Conservation (phyloP, 2,888 invertebrate species). For the Lymantria dispar region DNA sequence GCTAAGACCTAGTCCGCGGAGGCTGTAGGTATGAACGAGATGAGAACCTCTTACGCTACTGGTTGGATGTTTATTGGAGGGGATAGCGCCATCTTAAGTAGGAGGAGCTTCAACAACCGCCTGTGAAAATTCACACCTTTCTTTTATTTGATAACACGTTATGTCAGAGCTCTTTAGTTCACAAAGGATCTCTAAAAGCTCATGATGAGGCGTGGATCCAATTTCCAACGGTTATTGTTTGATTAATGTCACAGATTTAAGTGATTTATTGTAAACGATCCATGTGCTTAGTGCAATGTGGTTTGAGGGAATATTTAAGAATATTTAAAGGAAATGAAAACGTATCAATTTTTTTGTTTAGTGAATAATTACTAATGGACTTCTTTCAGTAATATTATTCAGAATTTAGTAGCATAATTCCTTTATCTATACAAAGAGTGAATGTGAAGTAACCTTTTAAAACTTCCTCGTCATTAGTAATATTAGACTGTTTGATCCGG, state of each 20-base stretch:
- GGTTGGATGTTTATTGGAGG: constrained; percentile 59
- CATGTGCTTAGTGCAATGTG: constrained; percentile 30
- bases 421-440: no score
- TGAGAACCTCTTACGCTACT: constrained; percentile 65
- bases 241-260: constrained; percentile 71
- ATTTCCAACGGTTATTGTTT: constrained; percentile 72
- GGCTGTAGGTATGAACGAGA: constrained; percentile 70
- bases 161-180: constrained; percentile 76
- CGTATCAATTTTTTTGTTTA: background rate
- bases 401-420: no score
- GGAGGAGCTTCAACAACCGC: constrained; percentile 67
- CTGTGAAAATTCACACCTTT: constrained; percentile 82
- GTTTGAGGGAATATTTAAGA: constrained; percentile 17
- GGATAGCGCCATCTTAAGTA: constrained; percentile 77
- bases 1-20: constrained; percentile 46
- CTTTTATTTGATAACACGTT: constrained; percentile 81
- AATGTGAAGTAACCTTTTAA: no score
- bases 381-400: background rate
- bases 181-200: constrained; percentile 80
- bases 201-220: constrained; percentile 72
- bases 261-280: constrained; percentile 62
- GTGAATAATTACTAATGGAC: background rate
- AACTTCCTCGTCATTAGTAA: no score
- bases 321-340: constrained; percentile 1
- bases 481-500: no score